phyloP scores from a whole-genome alignment of 2,113 vertebrate genomes.

The Phylloscopus trochiloides region DNA sequence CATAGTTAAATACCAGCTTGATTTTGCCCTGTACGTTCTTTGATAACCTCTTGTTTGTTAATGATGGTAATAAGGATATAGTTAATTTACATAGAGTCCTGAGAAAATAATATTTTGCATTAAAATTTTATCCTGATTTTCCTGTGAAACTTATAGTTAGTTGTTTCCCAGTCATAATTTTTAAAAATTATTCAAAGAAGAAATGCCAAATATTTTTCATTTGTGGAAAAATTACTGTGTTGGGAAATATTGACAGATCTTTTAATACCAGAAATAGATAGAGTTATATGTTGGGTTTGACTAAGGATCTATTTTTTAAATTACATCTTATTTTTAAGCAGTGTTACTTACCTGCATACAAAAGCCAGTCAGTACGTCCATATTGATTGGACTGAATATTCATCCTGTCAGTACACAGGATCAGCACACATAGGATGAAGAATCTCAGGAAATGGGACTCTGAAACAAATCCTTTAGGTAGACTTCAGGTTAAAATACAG shows the following conservation, averaged over 20 bases:
- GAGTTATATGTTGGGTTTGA: neutral
- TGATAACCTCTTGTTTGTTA: neutral
- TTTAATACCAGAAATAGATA: neutral
- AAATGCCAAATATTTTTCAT: neutral
- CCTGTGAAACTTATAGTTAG: neutral
- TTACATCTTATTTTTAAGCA: neutral
- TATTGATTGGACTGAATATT: neutral
- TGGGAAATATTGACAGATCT: neutral
- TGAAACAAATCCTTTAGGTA: neutral
- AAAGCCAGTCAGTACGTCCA: rapidly evolving
- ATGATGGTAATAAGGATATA: neutral
- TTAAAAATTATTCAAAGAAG: neutral
- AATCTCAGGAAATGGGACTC: neutral
- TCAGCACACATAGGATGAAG: neutral
- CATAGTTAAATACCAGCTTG: neutral
- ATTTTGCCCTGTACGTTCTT: neutral
- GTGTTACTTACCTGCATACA: neutral
- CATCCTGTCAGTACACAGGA: neutral
- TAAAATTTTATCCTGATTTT: neutral
- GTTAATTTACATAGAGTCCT: neutral
- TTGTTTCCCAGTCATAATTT: neutral
- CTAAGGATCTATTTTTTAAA: neutral
- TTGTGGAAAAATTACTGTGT: neutral
- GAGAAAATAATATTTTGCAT: neutral
- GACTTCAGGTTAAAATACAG: neutral